phyloP scores from a whole-genome alignment of 1,140 invertebrate genomes.

The Ceratina japonica region DNA sequence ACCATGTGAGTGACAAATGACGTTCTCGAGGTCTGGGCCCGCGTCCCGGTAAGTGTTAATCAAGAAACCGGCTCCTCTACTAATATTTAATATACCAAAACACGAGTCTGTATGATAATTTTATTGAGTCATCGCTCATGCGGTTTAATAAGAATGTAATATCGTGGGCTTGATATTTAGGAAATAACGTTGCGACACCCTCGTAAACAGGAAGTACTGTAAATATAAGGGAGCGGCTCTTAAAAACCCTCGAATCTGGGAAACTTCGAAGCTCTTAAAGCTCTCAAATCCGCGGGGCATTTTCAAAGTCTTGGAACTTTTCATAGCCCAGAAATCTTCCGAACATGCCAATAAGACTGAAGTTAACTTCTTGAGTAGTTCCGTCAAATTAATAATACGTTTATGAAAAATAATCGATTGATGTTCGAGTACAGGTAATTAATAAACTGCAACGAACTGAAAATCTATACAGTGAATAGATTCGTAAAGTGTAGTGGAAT shows the following conservation, averaged over 20 bases:
- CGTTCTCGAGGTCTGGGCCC: not conserved
- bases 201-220: not conserved
- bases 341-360: conserved; percentile 5
- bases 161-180: not conserved
- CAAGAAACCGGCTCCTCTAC: conserved; percentile 1
- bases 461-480: too few species aligned
- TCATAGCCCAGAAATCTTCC: not conserved
- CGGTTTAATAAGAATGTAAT: too few species aligned
- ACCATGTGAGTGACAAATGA: conserved; percentile 26
- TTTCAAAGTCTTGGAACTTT: conserved; percentile 23
- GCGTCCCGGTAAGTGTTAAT: conserved; percentile 1
- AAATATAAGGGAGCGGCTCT: not conserved
- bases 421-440: not conserved
- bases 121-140: not conserved
- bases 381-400: not conserved
- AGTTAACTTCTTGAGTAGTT: not conserved
- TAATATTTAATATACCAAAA: not conserved
- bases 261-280: conserved; percentile 27
- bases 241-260: not conserved
- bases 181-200: not conserved
- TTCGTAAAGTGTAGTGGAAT: too few species aligned
- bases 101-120: not conserved
- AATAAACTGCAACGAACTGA: too few species aligned
- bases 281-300: not conserved
- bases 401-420: not conserved